Percentiles rank a stretch among this genome's conserved stretches.
These are phyloP conservation scores for Brachionus koreanus DNA, from an alignment of 1,140 invertebrate species.

Conservation along the genomic window DNA sequence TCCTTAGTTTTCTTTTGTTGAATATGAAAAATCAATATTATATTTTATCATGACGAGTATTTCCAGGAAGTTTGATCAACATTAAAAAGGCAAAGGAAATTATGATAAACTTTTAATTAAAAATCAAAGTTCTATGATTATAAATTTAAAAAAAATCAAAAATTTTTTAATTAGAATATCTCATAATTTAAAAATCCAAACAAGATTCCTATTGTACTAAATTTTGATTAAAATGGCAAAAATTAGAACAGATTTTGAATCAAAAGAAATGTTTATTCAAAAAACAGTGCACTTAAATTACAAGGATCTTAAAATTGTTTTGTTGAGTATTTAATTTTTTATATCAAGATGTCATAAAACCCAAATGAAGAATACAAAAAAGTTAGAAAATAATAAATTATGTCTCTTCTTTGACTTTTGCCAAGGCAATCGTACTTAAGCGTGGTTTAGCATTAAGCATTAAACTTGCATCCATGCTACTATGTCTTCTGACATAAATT, in stretches of 20 bases:
- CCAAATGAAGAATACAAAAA: neutral
- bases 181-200: no score
- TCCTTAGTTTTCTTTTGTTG: neutral
- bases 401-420: conserved; percentile 37
- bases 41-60: neutral
- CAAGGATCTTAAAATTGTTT: neutral
- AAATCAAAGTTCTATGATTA: neutral
- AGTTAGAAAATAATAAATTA: neutral
- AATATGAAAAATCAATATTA: neutral
- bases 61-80: neutral
- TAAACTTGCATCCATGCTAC: conserved; percentile 31
- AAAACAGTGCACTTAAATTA: conserved; percentile 12
- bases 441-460: conserved; percentile 23
- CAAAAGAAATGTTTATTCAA: neutral
- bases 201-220: no score
- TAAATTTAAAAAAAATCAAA: neutral
- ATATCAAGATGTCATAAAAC: neutral
- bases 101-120: neutral
- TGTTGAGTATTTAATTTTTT: neutral
- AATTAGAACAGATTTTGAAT: neutral
- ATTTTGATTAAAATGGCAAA: neutral
- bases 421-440: neutral
- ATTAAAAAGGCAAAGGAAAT: neutral
- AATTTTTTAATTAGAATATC: neutral
- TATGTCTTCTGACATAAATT: conserved; percentile 43